phyloP scores from a whole-genome alignment of 1,140 invertebrate genomes.

The Ceratina calcarata region DNA sequence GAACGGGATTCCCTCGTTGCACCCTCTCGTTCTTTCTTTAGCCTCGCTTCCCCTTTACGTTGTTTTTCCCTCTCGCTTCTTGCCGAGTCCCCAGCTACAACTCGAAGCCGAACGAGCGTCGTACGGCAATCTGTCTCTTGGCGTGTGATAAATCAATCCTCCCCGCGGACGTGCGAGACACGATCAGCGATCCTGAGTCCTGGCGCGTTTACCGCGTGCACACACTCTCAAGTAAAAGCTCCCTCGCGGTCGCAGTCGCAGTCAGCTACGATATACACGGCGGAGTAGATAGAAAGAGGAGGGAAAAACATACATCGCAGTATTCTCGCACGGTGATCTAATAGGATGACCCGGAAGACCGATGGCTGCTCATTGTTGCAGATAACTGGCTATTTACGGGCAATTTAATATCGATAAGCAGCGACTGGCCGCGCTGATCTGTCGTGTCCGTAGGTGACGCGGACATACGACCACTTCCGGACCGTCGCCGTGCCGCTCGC shows the following conservation, averaged over 20 bases:
- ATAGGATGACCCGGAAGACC: constrained; percentile 48
- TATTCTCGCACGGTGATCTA: constrained; percentile 40
- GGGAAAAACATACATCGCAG: constrained; percentile 21
- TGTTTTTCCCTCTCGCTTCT: constrained; percentile 40
- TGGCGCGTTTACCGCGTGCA: constrained; percentile 52
- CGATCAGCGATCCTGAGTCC: constrained; percentile 65
- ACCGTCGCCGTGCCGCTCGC: constrained; percentile 1
- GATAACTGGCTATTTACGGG: constrained; percentile 45
- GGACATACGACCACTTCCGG: constrained; percentile 27
- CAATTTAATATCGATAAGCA: constrained; percentile 61
- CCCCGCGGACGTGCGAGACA: constrained; percentile 71
- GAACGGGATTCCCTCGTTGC: constrained; percentile 42
- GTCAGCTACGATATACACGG: constrained; percentile 9
- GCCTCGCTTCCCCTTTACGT: neutral
- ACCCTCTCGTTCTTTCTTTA: constrained; percentile 14
- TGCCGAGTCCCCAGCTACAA: constrained; percentile 31
- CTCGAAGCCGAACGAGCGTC: constrained; percentile 53
- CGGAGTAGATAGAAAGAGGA: neutral
- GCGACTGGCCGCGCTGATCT: neutral
- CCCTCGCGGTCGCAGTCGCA: neutral
- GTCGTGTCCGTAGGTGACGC: constrained; percentile 7
- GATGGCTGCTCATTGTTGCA: constrained; percentile 49
- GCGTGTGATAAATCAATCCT: constrained; percentile 77
- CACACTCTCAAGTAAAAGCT: neutral
- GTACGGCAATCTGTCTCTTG: constrained; percentile 73